Evolutionary conservation across 2,888 invertebrate species (phyloP), one percentile per base, ranked within the genome.

Genomic region (Allacma fusca): DNA sequence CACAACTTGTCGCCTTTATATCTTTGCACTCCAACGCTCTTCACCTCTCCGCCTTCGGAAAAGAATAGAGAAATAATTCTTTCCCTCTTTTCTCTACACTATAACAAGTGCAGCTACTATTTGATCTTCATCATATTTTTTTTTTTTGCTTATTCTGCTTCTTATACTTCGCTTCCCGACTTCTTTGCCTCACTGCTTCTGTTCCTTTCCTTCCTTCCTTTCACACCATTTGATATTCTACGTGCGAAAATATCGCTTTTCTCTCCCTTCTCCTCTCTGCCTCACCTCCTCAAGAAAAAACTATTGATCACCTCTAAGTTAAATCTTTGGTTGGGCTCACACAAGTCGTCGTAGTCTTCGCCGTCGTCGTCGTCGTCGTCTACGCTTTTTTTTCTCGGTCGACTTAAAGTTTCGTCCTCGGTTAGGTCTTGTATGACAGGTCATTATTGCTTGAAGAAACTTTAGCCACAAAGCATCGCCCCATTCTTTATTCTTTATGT

Each of bases 1-100:
- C 69, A 74, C 75, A 70, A 79, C 69, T 79, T 79, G 79, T 79
- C 74, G 73, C 74, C 78, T 70, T 69, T 76, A 76, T 76, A 78
- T 72, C 76, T 76, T 74, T 76, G 62, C 74, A 64, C 70, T 76
- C 70, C 29, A 73, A 21, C 73, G 74, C 68, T 59, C 69, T 69
- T 74, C 62, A 69, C 68, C 76, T 69, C 59, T 75, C 73, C 62
- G 72, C 73, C 73, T 57, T 59, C 21, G 59, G 50, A 59, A 59
- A 72, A 74, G 34, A 28, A 50, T 59, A 74, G 44, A 65, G 73
- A 74, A 64, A 74, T 64, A 74, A 74, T 64, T 74, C 62, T 74
- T 26, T 44, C 43, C 64, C 62, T 40, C 50, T 43, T 73, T 50
- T 50, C 50, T 50, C 50, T 50, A 50, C 19, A 50, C 9, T 19